These are phyloP conservation scores for Todiramphus saurophagus DNA, from an alignment of 2,113 vertebrate species.

Conservation along the genomic window DNA sequence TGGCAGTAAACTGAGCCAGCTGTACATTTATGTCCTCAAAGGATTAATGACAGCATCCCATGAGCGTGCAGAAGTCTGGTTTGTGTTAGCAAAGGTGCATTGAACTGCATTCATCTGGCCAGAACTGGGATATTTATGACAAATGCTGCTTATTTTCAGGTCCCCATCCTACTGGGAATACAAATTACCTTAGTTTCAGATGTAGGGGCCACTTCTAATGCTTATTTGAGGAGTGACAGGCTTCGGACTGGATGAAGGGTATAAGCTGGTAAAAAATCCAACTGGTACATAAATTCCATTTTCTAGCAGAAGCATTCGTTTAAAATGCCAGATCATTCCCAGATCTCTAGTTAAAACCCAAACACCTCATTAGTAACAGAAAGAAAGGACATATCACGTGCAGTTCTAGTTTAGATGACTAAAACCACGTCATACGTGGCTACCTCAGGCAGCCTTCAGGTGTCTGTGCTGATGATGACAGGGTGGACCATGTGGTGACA, in stretches of 20 bases:
- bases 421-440: accelerated
- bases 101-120: not conserved
- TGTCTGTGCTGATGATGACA: not conserved
- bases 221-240: not conserved
- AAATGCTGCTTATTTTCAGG: not conserved
- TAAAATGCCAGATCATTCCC: not conserved
- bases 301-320: slow-evolving; percentile 1
- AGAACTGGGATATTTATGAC: not conserved
- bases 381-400: not conserved
- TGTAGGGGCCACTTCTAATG: not conserved
- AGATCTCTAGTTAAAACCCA: not conserved
- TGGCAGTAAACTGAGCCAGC: slow-evolving; percentile 5
- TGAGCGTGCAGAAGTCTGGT: not conserved
- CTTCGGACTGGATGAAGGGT: not conserved
- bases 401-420: not conserved
- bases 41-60: slow-evolving; percentile 16
- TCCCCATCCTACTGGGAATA: not conserved
- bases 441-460: not conserved
- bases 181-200: not conserved
- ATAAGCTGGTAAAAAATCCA: not conserved
- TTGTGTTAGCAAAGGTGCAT: not conserved
- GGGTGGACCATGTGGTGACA: not conserved
- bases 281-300: not conserved
- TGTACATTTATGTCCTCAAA: not conserved
- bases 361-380: not conserved